Percentiles rank a stretch among this genome's conserved stretches.
Evolutionary conservation across 2,113 vertebrate species (phyloP).

Genomic region (Sphaerodactylus townsendi): DNA sequence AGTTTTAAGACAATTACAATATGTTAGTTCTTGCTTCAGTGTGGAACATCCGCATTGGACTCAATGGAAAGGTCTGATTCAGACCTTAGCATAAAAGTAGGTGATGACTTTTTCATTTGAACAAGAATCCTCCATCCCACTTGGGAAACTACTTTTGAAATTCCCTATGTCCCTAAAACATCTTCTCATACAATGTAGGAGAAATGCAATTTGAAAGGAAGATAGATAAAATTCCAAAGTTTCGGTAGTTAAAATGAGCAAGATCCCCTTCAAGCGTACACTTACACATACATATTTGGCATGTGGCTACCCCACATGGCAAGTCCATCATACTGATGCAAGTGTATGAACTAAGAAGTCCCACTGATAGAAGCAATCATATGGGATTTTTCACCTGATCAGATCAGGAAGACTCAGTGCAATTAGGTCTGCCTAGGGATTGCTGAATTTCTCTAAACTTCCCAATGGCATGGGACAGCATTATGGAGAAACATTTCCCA

Average conservation of each 20-base stretch:
- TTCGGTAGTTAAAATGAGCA: no score
- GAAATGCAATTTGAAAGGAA: not conserved
- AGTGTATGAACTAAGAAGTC: not conserved
- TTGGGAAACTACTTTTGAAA: not conserved
- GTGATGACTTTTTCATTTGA: not conserved
- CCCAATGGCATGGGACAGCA: not conserved
- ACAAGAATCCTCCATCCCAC: not conserved
- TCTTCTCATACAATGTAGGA: not conserved
- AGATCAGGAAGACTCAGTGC: not conserved
- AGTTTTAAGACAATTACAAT: not conserved
- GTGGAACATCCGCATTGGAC: not conserved
- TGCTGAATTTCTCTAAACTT: not conserved
- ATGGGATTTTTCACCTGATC: not conserved
- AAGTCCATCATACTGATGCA: not conserved
- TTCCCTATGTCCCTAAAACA: not conserved
- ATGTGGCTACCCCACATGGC: not conserved
- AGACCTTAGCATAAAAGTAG: not conserved
- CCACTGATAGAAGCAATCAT: not conserved
- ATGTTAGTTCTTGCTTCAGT: not conserved
- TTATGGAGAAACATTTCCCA: not conserved
- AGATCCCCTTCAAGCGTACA: no score
- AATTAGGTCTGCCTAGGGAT: not conserved
- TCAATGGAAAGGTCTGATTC: not conserved
- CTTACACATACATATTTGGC: no score
- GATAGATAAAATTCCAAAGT: no score